Evolutionary conservation across 2,888 invertebrate genomes (phyloP), one percentile per base, ranked within the genome.

Genomic region (Bruchidius siliquastri): DNA sequence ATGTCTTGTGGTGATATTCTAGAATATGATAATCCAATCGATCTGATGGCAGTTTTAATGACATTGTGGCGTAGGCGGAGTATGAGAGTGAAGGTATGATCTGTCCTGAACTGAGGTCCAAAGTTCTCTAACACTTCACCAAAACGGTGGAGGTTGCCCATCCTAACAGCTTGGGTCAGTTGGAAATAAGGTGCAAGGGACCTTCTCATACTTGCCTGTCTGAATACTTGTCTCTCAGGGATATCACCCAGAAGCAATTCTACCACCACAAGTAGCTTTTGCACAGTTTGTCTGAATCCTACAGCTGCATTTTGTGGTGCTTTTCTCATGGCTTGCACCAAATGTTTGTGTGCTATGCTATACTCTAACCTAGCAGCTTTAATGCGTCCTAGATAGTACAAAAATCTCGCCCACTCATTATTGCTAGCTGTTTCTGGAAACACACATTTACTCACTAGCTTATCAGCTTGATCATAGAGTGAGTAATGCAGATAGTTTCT

Each of bases 351-450:
- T 0, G 99, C 99, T 82, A 96, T 95, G 81, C 97, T 97, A 88
- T 99, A 99, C 85, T 99, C 98, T 76, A 99, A 88, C 81, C 98
- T 92, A n/a, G 98, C 97, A 49, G 99, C 97, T 87, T 99, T 99
- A 79, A 99, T 99, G 81, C 98, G 92, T 10, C 99, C 98, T 83
- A 98, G 90, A 86, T 99, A 99, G 85, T 97, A 99, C 80, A 98
- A 90, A 86, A 96, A 99, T 84, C 99, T 90, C 3, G 99, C 99
- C 96, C 98, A 98, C 85, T 99, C 99, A 88, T 99, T 99, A 86
- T 99, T 99, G 84, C 97, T 97, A 0, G 98, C 98, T 79, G 93
- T 93, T 87, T 99, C 99, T 0, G 99, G 99, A 83, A 96, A 99
- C 0, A 96, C 94, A 20, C 97, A 97, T 86, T 99, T 99, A 76